Conservation (phyloP, 2,113 vertebrate genomes). For the Ellobius talpinus region DNA sequence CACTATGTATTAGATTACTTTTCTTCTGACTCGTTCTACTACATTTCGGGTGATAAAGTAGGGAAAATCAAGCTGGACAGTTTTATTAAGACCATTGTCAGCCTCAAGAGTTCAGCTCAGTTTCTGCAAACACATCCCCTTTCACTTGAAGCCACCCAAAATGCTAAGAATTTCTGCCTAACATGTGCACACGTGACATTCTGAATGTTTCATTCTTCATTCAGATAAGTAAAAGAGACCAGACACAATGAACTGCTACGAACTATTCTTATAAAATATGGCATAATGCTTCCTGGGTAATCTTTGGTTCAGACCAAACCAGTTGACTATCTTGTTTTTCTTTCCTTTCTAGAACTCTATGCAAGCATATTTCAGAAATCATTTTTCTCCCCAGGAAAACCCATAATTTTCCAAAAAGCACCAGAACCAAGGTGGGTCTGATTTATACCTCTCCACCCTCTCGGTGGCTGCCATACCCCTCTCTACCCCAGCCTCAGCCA, state of each 20-base stretch:
- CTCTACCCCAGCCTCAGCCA: not conserved
- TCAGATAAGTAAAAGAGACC: slow-evolving; percentile 12
- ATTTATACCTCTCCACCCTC: not conserved
- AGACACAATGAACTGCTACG: not conserved
- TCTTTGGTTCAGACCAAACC: slow-evolving; percentile 34
- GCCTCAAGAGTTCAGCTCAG: slow-evolving; percentile 36
- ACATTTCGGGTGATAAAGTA: slow-evolving; percentile 44
- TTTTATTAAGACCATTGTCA: slow-evolving; percentile 54
- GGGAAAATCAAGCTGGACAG: not conserved
- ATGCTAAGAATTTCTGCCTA: not conserved
- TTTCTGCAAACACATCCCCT: slow-evolving; percentile 48
- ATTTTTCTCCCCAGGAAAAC: slow-evolving; percentile 44
- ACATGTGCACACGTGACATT: not conserved
- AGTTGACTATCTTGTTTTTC: slow-evolving; percentile 61
- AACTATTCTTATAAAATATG: slow-evolving; percentile 21
- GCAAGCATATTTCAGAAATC: slow-evolving; percentile 7
- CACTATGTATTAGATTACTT: not conserved
- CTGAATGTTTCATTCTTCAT: not conserved
- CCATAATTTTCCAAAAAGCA: slow-evolving; percentile 21
- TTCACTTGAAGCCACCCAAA: not conserved
- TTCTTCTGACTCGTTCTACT: slow-evolving; percentile 44
- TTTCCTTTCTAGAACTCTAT: slow-evolving; percentile 52
- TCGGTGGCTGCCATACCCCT: not conserved
- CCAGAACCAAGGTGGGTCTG: not conserved
- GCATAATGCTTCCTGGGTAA: not conserved